These are phyloP conservation scores for Mastacembelus armatus DNA, from an alignment of 2,797 vertebrate genomes.

Conservation along the genomic window DNA sequence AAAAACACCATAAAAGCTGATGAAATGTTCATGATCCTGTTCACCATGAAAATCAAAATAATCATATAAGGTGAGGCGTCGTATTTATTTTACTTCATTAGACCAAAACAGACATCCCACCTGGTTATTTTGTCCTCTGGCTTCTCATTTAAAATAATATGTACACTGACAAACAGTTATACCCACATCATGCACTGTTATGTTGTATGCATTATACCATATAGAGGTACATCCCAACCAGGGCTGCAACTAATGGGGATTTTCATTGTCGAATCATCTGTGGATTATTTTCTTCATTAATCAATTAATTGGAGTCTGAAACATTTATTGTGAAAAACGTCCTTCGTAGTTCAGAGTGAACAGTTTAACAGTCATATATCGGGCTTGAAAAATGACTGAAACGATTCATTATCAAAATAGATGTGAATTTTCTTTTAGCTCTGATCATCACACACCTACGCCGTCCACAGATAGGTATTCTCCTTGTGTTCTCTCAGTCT, in stretches of 20 bases:
- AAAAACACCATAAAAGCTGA: not conserved
- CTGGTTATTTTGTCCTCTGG: not conserved
- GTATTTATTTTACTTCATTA: not conserved
- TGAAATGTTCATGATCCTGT: not conserved
- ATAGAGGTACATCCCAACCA: not conserved
- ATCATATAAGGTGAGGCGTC: no score
- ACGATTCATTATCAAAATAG: no score
- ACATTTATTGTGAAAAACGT: no score
- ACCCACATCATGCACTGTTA: not conserved
- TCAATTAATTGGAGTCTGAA: not conserved
- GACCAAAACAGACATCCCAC: not conserved
- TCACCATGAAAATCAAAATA: not conserved
- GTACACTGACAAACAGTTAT: not conserved
- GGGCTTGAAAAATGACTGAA: not conserved
- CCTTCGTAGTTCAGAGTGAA: no score
- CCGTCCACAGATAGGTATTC: not conserved
- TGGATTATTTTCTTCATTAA: not conserved
- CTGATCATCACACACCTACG: not conserved
- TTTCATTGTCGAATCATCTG: not conserved
- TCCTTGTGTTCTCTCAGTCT: slow-evolving; percentile 10
- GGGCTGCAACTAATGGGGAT: not conserved
- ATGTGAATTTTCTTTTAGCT: not conserved
- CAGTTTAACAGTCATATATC: not conserved
- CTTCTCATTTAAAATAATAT: not conserved
- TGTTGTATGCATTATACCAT: not conserved